Evolutionary conservation across 2,797 vertebrate genomes (phyloP).

Genomic region (Lutjanus campechanus): DNA sequence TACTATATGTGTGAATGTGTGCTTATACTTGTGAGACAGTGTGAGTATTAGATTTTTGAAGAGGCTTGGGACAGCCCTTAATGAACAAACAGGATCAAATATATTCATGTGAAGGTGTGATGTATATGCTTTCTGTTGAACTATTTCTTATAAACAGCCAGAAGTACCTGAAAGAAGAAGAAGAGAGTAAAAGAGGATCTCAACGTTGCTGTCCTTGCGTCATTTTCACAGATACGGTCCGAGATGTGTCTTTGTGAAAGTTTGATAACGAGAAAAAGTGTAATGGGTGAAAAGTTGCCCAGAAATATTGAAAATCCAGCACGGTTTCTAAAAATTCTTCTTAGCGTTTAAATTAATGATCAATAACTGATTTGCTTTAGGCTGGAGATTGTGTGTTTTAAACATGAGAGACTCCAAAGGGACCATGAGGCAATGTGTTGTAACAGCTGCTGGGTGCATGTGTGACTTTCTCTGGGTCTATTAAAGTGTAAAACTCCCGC

Average conservation of each 20-base stretch:
- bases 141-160: neutral
- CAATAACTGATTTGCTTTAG: slow-evolving; percentile 67
- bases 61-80: too few relatives aligned
- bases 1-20: too few relatives aligned
- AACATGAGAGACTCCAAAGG: slow-evolving; percentile 66
- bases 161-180: neutral
- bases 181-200: slow-evolving; percentile 1
- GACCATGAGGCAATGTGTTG: slow-evolving; percentile 77
- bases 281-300: slow-evolving; percentile 17
- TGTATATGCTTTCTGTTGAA: neutral
- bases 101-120: neutral
- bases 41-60: too few relatives aligned
- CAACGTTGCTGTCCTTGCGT: slow-evolving; percentile 52
- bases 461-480: slow-evolving; percentile 34
- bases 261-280: slow-evolving; percentile 31
- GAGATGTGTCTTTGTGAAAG: slow-evolving; percentile 25
- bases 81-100: neutral
- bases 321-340: slow-evolving; percentile 34
- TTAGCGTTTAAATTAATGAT: slow-evolving; percentile 75
- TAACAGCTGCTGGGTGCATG: slow-evolving; percentile 45
- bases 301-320: slow-evolving; percentile 34
- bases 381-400: slow-evolving; percentile 68
- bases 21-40: too few relatives aligned
- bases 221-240: slow-evolving; percentile 43
- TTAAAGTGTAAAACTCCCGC: neutral